phyloP scores from a whole-genome alignment of 2,113 vertebrate genomes.

The Montifringilla adamsi region DNA sequence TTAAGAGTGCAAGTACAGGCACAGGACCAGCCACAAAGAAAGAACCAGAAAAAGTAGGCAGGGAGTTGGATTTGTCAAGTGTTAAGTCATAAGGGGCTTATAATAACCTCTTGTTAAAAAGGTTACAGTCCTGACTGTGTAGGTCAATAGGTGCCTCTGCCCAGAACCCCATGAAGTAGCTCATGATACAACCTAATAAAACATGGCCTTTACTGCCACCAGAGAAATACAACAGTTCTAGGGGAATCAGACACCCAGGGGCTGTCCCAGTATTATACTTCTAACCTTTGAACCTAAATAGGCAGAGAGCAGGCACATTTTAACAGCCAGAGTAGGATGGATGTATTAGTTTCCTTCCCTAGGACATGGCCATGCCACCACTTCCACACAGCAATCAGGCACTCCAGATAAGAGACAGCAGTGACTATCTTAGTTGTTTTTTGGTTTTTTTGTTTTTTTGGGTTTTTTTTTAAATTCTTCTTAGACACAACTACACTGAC shows the following conservation, averaged over 20 bases:
- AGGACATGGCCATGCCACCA: neutral
- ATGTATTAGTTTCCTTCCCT: neutral
- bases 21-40: neutral
- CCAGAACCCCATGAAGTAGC: fast-evolving
- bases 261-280: neutral
- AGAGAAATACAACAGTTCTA: neutral
- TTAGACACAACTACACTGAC: neutral
- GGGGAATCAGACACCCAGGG: neutral
- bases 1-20: neutral
- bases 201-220: neutral
- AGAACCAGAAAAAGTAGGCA: neutral
- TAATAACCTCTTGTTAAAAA: neutral
- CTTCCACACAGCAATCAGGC: neutral
- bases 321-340: neutral
- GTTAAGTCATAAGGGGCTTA: neutral
- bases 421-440: neutral
- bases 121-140: neutral
- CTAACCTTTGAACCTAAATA: neutral
- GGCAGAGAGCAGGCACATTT: neutral
- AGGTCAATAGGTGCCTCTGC: neutral
- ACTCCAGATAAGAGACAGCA: neutral
- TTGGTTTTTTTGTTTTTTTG: no score
- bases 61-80: neutral
- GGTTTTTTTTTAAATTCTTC: neutral
- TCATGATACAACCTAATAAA: neutral